Conservation (phyloP, 2,797 vertebrate species). For the Rallus crepitans region DNA sequence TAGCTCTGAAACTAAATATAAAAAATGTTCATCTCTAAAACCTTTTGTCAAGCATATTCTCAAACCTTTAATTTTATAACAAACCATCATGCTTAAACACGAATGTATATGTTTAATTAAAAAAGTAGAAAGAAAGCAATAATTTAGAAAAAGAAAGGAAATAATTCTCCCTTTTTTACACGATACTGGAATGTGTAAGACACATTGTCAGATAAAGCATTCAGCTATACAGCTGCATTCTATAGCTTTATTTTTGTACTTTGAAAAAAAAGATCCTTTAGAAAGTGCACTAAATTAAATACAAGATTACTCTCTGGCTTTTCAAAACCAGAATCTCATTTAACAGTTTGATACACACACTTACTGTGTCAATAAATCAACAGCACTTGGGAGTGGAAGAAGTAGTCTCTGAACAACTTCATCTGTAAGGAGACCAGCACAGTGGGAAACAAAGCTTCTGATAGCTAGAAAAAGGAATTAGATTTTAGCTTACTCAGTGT, state of each 20-base stretch:
- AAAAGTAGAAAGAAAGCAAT: neutral
- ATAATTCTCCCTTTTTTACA: neutral
- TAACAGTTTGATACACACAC: slow-evolving; percentile 69
- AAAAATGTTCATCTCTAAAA: neutral
- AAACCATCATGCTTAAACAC: neutral
- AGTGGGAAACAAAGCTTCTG: slow-evolving; percentile 88
- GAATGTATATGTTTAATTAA: neutral
- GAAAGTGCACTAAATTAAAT: neutral
- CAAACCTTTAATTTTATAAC: neutral
- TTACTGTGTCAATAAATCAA: slow-evolving; percentile 90
- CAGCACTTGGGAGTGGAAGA: slow-evolving; percentile 86
- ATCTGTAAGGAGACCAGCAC: slow-evolving; percentile 87
- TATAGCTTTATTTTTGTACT: neutral
- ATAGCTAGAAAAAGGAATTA: slow-evolving; percentile 79
- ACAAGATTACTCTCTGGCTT: neutral
- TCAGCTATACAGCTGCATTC: neutral
- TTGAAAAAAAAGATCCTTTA: neutral
- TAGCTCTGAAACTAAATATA: neutral
- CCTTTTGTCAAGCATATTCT: neutral
- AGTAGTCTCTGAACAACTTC: slow-evolving; percentile 86
- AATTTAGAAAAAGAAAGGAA: neutral
- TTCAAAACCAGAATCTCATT: neutral
- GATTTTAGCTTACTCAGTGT: slow-evolving; percentile 4
- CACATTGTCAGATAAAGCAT: neutral
- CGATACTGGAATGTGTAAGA: neutral